Conservation (phyloP, 1,140 invertebrate genomes). For the Euborellia annulipes region DNA sequence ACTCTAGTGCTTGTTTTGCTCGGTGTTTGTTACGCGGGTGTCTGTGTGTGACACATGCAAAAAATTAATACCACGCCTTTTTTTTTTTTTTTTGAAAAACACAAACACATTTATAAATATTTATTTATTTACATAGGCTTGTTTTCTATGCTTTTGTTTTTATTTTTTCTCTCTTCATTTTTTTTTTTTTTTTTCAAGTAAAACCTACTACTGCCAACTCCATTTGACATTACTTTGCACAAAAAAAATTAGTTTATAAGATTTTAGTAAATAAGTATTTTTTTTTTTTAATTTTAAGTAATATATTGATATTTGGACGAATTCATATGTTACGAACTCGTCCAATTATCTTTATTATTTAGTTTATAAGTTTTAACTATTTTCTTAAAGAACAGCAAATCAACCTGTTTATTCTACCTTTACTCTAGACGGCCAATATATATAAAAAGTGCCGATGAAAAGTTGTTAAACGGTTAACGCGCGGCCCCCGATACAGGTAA, state of each 20-base stretch:
- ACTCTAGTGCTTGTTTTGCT: no score
- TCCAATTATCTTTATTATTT: constrained; percentile 8
- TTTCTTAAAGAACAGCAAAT: constrained; percentile 14
- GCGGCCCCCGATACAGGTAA: background rate
- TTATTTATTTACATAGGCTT: constrained; percentile 9
- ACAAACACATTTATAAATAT: no score
- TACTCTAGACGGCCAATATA: constrained; percentile 15
- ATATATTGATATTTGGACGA: background rate
- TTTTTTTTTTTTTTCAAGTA: constrained; percentile 7
- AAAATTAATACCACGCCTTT: no score
- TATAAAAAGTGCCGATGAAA: constrained; percentile 14
- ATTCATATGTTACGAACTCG: background rate
- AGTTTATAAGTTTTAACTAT: constrained; percentile 6
- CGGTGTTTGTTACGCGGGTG: no score
- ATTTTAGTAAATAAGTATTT: constrained; percentile 8
- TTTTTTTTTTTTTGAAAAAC: no score
- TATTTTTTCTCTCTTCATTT: constrained; percentile 8
- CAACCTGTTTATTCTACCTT: constrained; percentile 13
- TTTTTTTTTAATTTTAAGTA: constrained; percentile 3
- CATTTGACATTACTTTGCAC: constrained; percentile 23
- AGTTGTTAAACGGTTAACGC: constrained; percentile 6
- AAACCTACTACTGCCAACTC: constrained; percentile 10
- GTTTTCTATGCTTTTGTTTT: constrained; percentile 10
- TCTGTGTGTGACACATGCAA: no score
- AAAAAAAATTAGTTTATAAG: constrained; percentile 3